Evolutionary conservation across 2,888 invertebrate species (phyloP).

Genomic region (Rutpela maculata): DNA sequence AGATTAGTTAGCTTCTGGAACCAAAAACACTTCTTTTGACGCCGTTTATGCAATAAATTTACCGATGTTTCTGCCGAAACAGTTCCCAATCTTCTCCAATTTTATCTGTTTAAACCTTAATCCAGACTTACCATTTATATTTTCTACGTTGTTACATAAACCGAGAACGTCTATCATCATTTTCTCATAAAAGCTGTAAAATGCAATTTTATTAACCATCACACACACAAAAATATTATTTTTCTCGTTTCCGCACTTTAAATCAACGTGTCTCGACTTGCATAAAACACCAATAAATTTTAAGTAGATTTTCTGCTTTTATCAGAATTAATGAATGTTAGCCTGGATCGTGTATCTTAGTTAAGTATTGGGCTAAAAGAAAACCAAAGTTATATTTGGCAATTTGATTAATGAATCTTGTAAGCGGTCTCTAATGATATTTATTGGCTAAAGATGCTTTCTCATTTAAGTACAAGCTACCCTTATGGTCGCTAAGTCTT

Average conservation of each 20-base stretch:
- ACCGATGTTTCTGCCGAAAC: no score
- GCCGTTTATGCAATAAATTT: no score
- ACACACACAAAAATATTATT: background rate
- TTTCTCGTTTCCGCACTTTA: background rate
- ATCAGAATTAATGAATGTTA: conserved; percentile 3
- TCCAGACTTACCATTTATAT: no score
- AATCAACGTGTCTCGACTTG: background rate
- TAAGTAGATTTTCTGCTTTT: conserved; percentile 3
- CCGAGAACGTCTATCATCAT: background rate
- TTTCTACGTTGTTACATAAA: background rate
- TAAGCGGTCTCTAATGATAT: background rate
- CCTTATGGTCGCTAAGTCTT: background rate
- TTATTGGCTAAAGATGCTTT: background rate
- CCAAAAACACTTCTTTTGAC: no score
- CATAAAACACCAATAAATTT: background rate
- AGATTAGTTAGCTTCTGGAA: no score
- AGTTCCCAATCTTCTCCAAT: no score
- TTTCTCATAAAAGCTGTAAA: background rate
- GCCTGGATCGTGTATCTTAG: conserved; percentile 2
- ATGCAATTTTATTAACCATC: background rate
- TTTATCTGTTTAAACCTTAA: no score
- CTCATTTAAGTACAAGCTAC: background rate
- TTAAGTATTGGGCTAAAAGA: background rate
- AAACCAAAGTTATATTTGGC: background rate
- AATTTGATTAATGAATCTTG: conserved; percentile 1